These are phyloP conservation scores for Aspidiotus rigidus DNA, from an alignment of 2,888 invertebrate genomes.

Conservation along the genomic window DNA sequence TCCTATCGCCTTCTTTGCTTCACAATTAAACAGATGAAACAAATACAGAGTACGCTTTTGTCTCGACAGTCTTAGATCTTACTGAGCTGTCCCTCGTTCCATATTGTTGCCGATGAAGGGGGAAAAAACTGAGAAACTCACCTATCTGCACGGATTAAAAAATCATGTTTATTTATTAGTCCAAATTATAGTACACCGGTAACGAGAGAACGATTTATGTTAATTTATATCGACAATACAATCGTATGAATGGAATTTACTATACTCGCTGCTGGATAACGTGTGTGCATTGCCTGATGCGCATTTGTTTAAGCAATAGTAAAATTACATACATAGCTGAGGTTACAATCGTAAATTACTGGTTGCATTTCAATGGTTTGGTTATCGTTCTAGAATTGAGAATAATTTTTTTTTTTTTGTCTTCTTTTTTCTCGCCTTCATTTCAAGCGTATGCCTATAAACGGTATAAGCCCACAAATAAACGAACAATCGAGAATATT, in stretches of 20 bases:
- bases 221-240: not conserved
- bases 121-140: not conserved
- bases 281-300: no score
- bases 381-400: not conserved
- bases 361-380: not conserved
- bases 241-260: not conserved
- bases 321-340: not conserved
- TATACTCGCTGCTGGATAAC: not conserved
- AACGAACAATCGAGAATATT: not conserved
- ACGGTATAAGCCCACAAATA: not conserved
- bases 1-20: not conserved
- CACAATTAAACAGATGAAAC: not conserved
- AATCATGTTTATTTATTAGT: slow-evolving; percentile 4
- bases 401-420: not conserved
- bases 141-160: not conserved
- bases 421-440: not conserved
- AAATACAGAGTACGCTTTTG: not conserved
- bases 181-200: not conserved
- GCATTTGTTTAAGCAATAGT: not conserved
- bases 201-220: slow-evolving; percentile 1
- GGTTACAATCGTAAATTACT: not conserved
- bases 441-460: no score
- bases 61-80: not conserved
- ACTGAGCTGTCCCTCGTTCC: not conserved
- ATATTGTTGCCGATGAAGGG: not conserved